Evolutionary conservation across 2,797 vertebrate species (phyloP).

Genomic region (Sebastes kiyomatsui): DNA sequence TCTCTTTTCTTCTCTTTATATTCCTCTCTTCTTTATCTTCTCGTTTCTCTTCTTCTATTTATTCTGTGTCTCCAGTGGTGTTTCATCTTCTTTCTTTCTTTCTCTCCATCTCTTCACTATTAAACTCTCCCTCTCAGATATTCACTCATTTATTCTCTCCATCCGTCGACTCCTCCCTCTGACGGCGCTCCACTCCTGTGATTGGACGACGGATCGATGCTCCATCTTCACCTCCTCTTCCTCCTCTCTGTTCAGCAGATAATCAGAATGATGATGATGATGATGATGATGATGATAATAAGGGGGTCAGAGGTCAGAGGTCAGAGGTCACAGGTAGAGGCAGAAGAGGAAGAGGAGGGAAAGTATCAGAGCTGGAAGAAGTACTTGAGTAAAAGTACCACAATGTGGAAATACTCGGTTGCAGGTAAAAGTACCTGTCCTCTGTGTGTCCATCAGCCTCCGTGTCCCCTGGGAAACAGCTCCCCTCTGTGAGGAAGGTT

Average conservation of each 20-base stretch:
- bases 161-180: slow-evolving; percentile 43
- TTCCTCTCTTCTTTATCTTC: neutral
- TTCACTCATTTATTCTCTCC: neutral
- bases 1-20: neutral
- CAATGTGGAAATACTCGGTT: neutral
- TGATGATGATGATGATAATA: no score
- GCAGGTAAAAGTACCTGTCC: neutral
- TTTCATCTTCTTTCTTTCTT: neutral
- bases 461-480: slow-evolving; percentile 44
- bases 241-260: no score
- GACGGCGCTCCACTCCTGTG: neutral
- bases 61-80: neutral
- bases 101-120: neutral
- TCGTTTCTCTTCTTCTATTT: neutral
- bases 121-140: neutral
- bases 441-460: slow-evolving; percentile 34
- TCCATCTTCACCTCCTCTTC: neutral
- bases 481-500: slow-evolving; percentile 25
- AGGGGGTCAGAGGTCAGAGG: neutral
- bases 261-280: no score
- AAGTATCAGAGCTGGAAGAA: neutral
- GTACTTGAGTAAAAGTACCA: neutral
- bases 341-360: neutral
- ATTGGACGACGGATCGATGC: slow-evolving; percentile 6
- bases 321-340: neutral